Percentiles rank a stretch among this genome's conserved stretches.
phyloP scores from a whole-genome alignment of 2,113 vertebrate genomes.

The Rhombomys opimus region DNA sequence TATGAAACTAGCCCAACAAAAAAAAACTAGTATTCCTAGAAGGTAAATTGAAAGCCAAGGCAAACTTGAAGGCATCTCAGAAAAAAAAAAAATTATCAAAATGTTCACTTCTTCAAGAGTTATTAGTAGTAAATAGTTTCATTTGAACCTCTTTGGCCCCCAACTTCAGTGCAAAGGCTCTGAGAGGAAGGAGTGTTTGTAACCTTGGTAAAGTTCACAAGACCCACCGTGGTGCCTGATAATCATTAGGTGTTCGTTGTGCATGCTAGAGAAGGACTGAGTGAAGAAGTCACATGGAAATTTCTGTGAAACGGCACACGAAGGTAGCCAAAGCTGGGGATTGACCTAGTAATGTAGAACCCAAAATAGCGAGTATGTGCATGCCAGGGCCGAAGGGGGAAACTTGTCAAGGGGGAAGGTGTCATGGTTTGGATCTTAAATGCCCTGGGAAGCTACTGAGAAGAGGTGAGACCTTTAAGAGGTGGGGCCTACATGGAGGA shows the following conservation, averaged over 20 bases:
- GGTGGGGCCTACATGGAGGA: background rate
- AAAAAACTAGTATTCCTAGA: background rate
- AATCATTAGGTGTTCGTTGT: background rate
- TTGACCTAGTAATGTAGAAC: background rate
- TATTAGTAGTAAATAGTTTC: background rate
- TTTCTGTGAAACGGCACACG: conserved; percentile 5
- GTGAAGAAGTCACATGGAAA: background rate
- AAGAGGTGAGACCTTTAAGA: background rate
- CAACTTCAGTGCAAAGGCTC: background rate
- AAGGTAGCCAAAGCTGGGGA: background rate
- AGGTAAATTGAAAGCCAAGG: conserved; percentile 30
- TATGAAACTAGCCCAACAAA: background rate
- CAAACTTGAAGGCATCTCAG: background rate
- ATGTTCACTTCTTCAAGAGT: conserved; percentile 45
- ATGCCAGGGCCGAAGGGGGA: background rate
- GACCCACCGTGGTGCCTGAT: background rate
- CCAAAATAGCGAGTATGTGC: background rate
- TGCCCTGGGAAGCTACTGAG: background rate
- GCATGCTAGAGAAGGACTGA: background rate
- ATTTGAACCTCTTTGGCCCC: background rate
- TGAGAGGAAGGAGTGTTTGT: background rate
- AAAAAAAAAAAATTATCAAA: background rate
- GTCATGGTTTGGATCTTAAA: background rate
- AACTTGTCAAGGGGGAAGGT: background rate
- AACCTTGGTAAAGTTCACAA: background rate